Base-by-base conservation (phyloP, 1,140 invertebrate species). In the Melanaphis sacchari region DNA sequence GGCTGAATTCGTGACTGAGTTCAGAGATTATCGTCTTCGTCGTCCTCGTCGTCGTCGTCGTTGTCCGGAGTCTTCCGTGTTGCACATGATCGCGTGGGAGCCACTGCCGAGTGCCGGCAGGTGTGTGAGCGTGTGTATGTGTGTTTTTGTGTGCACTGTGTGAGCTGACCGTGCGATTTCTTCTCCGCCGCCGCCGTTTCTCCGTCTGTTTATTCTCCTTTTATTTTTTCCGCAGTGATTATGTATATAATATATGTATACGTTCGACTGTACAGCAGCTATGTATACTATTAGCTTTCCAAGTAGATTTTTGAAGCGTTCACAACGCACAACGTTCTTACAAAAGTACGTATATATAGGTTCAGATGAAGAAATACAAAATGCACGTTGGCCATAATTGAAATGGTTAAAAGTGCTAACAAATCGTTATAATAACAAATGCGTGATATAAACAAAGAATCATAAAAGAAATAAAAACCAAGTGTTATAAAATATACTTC, bases 1-100 rank as follows among this genome's bases (percentile, higher is more conserved):
- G 91, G 91, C 91, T 49, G 91, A 92, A 92, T 84, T 92, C 91
- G 91, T 92, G 91, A 92, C 91, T 92, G 91, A 46, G 87, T 91
- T 91, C 90, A 91, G 41, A 91, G 90, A 91, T 89, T 89, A 89
- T 89, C 87, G 87, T 52, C n/a, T n/a, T n/a, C 82, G 22, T 84
- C 84, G 41, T n/a, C 7, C 24, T 18, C 22, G 40, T 90, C 38
- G 52, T 85, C 82, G 82, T 85, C 82, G 18, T 84, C 85, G 31
- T 40, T n/a, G 46, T 31, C 43, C 90, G 76, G 91, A n/a, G 76
- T 92, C 91, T 92, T 92, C 91, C 91, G 91, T 52, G 91, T 82
- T 92, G 91, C 81, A 91, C 90, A 84, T 84, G 76, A 84, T 92
- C 91, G 91, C 91, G 91, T 92, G 91, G 91, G 91, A 92, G 91